Conservation (phyloP, 2,888 invertebrate genomes). For the Drosophila acutilabella region DNA sequence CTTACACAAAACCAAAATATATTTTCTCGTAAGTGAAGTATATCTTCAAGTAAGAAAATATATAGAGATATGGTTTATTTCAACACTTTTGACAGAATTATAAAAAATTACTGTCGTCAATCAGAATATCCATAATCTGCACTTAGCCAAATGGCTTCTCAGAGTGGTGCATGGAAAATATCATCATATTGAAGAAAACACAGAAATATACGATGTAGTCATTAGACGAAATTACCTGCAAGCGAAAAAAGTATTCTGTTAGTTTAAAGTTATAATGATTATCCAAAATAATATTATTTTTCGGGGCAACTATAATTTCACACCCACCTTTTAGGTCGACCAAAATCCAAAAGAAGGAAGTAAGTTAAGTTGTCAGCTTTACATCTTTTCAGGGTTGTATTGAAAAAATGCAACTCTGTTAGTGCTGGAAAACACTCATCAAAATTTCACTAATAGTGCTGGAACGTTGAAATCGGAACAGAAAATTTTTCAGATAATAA, state of each 20-base stretch:
- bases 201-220: background rate
- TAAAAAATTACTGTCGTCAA: background rate
- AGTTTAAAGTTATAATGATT: slow-evolving; percentile 24
- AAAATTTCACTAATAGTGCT: background rate
- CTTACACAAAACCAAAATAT: too few species aligned
- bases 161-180: slow-evolving; percentile 82
- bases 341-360: slow-evolving; percentile 68
- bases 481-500: background rate
- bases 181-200: slow-evolving; percentile 63
- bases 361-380: slow-evolving; percentile 30
- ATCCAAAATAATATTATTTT: background rate
- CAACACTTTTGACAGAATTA: background rate
- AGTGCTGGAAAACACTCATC: background rate
- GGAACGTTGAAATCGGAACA: background rate
- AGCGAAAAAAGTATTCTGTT: slow-evolving; percentile 16
- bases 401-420: background rate
- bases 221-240: slow-evolving; percentile 17
- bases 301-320: background rate
- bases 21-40: background rate
- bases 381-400: slow-evolving; percentile 15
- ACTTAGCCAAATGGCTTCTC: slow-evolving; percentile 51
- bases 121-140: slow-evolving; percentile 64
- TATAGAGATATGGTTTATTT: background rate
- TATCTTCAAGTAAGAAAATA: slow-evolving; percentile 2
- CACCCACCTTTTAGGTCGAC: slow-evolving; percentile 69